Evolutionary conservation across 2,888 invertebrate genomes (phyloP), one percentile per base, ranked within the genome.

Genomic region (Acrobeloides nanus): DNA sequence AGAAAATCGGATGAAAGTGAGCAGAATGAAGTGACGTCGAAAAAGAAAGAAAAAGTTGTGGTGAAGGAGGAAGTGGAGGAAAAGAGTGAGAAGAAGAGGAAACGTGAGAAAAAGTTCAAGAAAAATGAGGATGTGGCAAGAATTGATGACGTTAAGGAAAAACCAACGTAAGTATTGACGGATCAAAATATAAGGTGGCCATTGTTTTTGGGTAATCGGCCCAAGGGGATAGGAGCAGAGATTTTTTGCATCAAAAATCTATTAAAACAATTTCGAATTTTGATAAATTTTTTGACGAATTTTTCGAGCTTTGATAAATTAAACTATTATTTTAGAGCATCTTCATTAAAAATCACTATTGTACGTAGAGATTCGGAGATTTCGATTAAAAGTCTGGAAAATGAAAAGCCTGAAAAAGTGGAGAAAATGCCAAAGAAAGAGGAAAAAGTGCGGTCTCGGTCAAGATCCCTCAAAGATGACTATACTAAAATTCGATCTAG

Each of bases 401-500:
- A 15, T 35, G n/a, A 35, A 10, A 10, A n/a, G 39, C n/a, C 26
- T 1, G 25, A 18, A 24, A 44, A 15, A 27, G 20, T 18, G 3
- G 37, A 15, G 25, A 37, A 44, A 32, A n/a, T n/a, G n/a, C n/a
- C n/a, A n/a, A n/a, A n/a, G n/a, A n/a, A n/a, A n/a, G n/a, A n/a
- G n/a, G n/a, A n/a, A n/a, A n/a, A n/a, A n/a, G n/a, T 20, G 18
- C 29, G 26, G 32, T 21, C 21, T 2, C 7, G 23, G 25, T 51
- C 49, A 20, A 41, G 32, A 15, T 29, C 41, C 15, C 25, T 26
- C 24, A 47, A 48, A 12, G 47, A 46, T 26, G 50, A 50, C 8
- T 50, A 46, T 29, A 33, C 44, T 15, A 50, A 50, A 42, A 54
- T 55, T 17, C 45, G 50, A 6, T 45, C 53, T 12, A 53, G 51